A percentile compares a stretch with the other conserved stretches of the same genome.
Evolutionary conservation across 2,888 invertebrate genomes (phyloP).

Genomic region (Balanococcus diminutus): DNA sequence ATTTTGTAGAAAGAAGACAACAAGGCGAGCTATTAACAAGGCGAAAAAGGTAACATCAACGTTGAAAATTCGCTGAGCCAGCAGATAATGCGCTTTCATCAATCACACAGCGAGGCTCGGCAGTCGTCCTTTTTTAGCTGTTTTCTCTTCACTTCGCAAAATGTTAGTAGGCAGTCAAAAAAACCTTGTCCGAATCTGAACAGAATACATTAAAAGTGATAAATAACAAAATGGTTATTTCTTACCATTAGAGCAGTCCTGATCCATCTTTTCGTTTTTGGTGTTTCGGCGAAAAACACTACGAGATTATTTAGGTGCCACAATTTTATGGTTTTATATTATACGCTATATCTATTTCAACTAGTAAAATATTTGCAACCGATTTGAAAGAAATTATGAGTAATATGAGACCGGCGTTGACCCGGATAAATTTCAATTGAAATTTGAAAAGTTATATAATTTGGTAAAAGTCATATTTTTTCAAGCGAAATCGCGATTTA

Average conservation of each 20-base stretch:
- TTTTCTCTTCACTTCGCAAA: not conserved
- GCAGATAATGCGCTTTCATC: slow-evolving; percentile 42
- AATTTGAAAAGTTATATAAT: not conserved
- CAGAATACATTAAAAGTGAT: slow-evolving; percentile 45
- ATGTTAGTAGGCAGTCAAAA: slow-evolving; percentile 27
- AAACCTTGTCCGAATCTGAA: slow-evolving; percentile 28
- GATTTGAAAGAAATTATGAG: not conserved
- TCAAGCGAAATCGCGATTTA: not conserved
- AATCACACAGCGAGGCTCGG: slow-evolving; percentile 36
- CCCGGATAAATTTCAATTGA: not conserved
- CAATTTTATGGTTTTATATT: not conserved
- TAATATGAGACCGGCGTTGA: not conserved
- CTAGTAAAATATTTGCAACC: not conserved
- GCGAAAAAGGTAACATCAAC: not conserved
- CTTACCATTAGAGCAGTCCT: not conserved
- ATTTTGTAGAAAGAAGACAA: not conserved
- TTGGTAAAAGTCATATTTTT: not conserved
- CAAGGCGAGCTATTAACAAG: not conserved
- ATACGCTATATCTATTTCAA: not conserved
- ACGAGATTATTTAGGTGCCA: not conserved
- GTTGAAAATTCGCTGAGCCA: slow-evolving; percentile 5
- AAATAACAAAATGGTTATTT: slow-evolving; percentile 48
- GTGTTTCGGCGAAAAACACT: slow-evolving; percentile 1
- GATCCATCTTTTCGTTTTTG: slow-evolving; percentile 30
- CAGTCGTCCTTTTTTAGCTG: slow-evolving; percentile 11